Evolutionary conservation across 2,888 invertebrate species (phyloP).

Genomic region (Lasius platythorax): DNA sequence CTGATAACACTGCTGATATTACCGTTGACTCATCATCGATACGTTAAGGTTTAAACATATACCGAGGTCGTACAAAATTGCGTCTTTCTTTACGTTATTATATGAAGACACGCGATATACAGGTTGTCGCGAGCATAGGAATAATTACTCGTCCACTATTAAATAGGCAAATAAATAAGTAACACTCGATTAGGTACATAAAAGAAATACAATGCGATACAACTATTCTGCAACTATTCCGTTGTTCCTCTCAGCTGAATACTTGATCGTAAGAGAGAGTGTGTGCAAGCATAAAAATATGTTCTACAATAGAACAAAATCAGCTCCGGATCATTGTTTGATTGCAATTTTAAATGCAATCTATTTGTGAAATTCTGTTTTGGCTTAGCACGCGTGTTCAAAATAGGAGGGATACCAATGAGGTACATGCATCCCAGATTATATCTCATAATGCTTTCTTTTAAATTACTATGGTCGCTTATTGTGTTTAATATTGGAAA

Average conservation of each 20-base stretch:
- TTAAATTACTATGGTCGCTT: not conserved
- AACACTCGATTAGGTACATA: not conserved
- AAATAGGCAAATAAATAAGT: not conserved
- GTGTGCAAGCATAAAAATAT: not conserved
- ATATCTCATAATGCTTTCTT: not conserved
- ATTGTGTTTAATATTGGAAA: not conserved
- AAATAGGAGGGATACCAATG: not conserved
- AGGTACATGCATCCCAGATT: not conserved
- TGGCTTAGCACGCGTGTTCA: not conserved
- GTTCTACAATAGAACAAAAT: not conserved
- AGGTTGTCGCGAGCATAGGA: not conserved
- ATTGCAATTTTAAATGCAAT: slow-evolving; percentile 5
- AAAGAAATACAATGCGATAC: slow-evolving; percentile 1
- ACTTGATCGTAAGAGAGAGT: not conserved
- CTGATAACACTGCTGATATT: slow-evolving; percentile 13
- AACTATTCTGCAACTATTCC: not conserved
- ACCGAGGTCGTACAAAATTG: slow-evolving; percentile 26
- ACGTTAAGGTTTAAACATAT: not conserved
- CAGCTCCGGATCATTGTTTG: not conserved
- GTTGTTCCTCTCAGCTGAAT: too few species aligned
- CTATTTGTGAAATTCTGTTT: not conserved
- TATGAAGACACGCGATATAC: not conserved
- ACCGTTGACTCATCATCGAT: slow-evolving; percentile 29
- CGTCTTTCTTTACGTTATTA: not conserved
- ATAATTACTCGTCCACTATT: slow-evolving; percentile 1